phyloP scores from a whole-genome alignment of 2,113 vertebrate genomes.

The Sus scrofa region DNA sequence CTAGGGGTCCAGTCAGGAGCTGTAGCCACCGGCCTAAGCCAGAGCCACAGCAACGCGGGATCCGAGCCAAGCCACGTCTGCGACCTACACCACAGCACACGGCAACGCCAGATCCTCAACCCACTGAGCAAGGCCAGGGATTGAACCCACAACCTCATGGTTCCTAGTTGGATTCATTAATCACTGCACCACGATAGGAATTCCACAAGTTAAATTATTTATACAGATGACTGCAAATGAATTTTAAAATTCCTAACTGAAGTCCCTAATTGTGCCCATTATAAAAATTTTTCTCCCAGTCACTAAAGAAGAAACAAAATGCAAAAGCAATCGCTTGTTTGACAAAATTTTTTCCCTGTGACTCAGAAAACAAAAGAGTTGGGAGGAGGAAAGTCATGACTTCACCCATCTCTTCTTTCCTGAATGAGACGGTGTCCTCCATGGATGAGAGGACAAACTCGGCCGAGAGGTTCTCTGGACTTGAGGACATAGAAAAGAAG shows the following conservation, averaged over 20 bases:
- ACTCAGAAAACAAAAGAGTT: not conserved
- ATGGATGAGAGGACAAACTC: not conserved
- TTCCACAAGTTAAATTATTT: not conserved
- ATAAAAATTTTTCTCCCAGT: not conserved
- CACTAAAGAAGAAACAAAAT: conserved; percentile 1
- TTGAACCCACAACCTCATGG: no score
- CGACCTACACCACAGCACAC: no score
- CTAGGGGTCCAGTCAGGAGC: no score
- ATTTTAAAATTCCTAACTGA: not conserved
- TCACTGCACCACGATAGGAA: no score
- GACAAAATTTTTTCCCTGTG: not conserved
- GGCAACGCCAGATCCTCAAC: no score
- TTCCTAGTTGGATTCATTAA: no score
- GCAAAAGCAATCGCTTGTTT: not conserved
- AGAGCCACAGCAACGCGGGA: no score
- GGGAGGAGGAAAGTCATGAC: not conserved
- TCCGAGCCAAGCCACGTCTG: no score
- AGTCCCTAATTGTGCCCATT: not conserved
- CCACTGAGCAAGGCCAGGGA: no score
- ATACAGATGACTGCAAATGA: not conserved
- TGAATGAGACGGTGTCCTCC: not conserved
- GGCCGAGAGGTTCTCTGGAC: not conserved
- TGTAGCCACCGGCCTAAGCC: no score
- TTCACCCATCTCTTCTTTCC: not conserved
- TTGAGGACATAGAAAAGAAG: not conserved